Base-by-base conservation (phyloP, 2,797 vertebrate genomes). In the Cryptoblepharus egeriae region DNA sequence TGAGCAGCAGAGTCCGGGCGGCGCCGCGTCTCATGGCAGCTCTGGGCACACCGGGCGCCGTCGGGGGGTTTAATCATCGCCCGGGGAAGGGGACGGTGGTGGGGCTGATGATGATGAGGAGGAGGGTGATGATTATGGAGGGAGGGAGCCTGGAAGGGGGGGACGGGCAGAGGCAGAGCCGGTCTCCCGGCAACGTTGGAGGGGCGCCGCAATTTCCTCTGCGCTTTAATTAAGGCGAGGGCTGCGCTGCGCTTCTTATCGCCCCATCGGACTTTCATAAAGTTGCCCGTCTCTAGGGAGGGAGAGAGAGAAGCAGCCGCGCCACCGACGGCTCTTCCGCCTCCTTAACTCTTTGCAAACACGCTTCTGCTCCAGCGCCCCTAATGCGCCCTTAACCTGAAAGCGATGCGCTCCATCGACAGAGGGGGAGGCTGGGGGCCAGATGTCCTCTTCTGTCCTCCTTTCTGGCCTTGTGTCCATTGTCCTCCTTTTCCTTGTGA, bases 261-360 rank as follows among this genome's bases (percentile, higher is more conserved):
- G 96, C 96, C 88, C 95, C 96, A 98, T 99, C 98, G 96, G 97
- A 96, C 96, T 97, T 97, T 97, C 98, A 98, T 98, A 99, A 98
- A 98, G 96, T 97, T 97, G 96, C 96, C 94, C 96, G 96, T 98
- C 97, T 97, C 97, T 97, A 97, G 97, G 96, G 96, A 96, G 95
- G 95, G 95, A 93, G 95, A 96, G 96, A 95, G 93, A n/a, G n/a
- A n/a, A n/a, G n/a, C n/a, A n/a, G n/a, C n/a, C n/a, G n/a, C n/a
- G n/a, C n/a, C n/a, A n/a, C n/a, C 95, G 96, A 96, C 96, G 75
- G 95, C 95, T 96, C 97, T 97, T 98, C 97, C 95, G 96, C 97
- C 96, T 96, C 95, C 97, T 96, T 96, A 97, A 96, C 95, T 97
- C 97, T 97, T 79, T 87, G 97, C 96, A 98, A 98, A 99, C 97